Conservation (phyloP, 2,113 vertebrate genomes). For the Nibea albiflora region DNA sequence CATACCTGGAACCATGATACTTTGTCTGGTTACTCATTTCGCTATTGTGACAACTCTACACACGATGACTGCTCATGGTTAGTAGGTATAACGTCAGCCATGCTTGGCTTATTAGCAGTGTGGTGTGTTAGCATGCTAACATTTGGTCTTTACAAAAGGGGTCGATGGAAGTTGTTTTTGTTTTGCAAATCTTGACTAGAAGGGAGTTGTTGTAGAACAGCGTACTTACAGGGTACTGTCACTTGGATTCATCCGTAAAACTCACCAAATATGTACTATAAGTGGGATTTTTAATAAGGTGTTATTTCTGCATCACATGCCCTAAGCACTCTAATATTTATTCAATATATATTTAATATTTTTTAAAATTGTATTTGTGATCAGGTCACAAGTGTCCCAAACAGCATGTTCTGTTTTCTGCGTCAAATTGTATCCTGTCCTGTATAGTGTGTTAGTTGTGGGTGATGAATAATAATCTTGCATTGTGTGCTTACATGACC, state of each 20-base stretch:
- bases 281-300: no score
- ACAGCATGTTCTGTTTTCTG: not conserved
- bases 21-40: no score
- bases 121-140: not conserved
- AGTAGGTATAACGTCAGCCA: not conserved
- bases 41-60: no score
- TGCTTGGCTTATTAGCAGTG: not conserved
- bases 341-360: no score
- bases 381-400: not conserved
- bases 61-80: not conserved
- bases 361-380: not conserved
- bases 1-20: no score
- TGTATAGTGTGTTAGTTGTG: not conserved
- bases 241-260: no score
- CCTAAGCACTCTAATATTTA: no score
- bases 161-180: not conserved
- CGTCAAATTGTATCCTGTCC: not conserved
- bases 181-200: not conserved
- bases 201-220: no score
- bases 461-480: not conserved
- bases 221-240: no score
- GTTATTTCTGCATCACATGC: no score
- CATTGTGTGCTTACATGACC: not conserved
- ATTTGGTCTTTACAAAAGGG: not conserved
- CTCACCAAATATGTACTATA: no score